Evolutionary conservation across 2,797 vertebrate genomes (phyloP), one percentile per base, ranked within the genome.

Genomic region (Malacoraja senta): DNA sequence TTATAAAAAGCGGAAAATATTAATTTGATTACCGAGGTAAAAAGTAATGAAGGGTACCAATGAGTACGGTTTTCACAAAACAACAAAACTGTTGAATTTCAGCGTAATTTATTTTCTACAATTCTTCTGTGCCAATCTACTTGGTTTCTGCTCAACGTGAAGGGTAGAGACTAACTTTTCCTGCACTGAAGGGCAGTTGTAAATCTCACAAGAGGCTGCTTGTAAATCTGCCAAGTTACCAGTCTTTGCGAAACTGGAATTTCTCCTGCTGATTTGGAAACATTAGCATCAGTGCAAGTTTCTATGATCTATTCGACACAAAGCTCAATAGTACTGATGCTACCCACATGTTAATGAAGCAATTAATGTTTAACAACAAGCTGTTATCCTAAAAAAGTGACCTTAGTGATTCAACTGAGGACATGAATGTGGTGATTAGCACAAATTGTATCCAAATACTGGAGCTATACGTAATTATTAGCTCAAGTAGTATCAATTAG

Each of bases 171-270:
- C 24, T 24, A 53, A 71, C 44, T n/a, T 76, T 92, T 19, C 71
- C 68, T 38, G 1, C 8, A 53, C 68, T 44, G 26, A 92, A 92
- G 90, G 90, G 71, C 26, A 92, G 90, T 71, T 44, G 72, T 92
- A 92, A 92, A 53, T 92, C 71, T 76, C 38, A 92, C 68, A 38
- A 53, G 35, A 58, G 90, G 24, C 44, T 92, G 90, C 68, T 74
- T 72, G 13, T 92, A 92, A 92, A 92, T 72, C 38, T 92, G 90
- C 90, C 71, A 92, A 92, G 90, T 92, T 92, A 58, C 90, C 71
- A 92, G 90, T n/a, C 72, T 76, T 92, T 76, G 90, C 35, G 53
- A 92, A 92, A 74, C 72, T 92, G 90, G 90, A 92, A 92, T 92
- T 92, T 92, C 38, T 53, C 90, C 38, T 92, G 68, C 90, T 92